Evolutionary conservation across 2,888 invertebrate species (phyloP).

Genomic region (Tenodera sinensis): DNA sequence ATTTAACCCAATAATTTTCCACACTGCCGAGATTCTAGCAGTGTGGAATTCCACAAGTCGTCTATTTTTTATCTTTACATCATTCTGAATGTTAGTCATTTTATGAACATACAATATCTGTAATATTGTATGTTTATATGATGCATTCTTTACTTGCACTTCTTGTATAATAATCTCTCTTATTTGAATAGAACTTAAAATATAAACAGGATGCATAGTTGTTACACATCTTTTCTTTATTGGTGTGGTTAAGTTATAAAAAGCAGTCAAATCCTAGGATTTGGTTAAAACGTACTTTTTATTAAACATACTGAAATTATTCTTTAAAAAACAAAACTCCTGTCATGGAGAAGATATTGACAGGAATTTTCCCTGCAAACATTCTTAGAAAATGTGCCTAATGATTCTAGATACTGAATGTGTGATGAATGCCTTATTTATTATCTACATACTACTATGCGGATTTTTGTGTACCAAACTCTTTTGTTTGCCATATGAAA

Average conservation of each 20-base stretch:
- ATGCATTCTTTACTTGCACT: constrained; percentile 9
- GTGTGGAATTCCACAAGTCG: background rate
- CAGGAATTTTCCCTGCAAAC: constrained; percentile 13
- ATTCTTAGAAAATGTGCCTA: constrained; percentile 13
- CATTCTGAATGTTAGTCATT: background rate
- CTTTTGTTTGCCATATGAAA: constrained; percentile 15
- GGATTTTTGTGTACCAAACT: constrained; percentile 16
- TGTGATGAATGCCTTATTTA: background rate
- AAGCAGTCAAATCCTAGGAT: constrained; percentile 10
- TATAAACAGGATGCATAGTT: constrained; percentile 1
- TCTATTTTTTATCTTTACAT: constrained; percentile 17
- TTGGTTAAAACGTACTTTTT: constrained; percentile 5
- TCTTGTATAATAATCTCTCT: constrained; percentile 13
- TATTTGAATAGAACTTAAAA: constrained; percentile 3
- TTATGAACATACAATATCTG: constrained; percentile 18
- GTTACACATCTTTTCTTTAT: background rate
- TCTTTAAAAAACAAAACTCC: constrained; percentile 5
- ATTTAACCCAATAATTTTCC: background rate
- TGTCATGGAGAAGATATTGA: constrained; percentile 8
- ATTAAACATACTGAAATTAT: constrained; percentile 11
- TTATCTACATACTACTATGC: constrained; percentile 4
- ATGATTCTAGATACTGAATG: constrained; percentile 4
- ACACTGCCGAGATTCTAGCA: background rate
- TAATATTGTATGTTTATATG: constrained; percentile 16
- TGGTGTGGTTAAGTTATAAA: constrained; percentile 4